A percentile compares a stretch with the other conserved stretches of the same genome.
These are phyloP conservation scores for Epizoanthus ramosus DNA, from an alignment of 92 coral and sea anemone genomes.

Conservation along the genomic window DNA sequence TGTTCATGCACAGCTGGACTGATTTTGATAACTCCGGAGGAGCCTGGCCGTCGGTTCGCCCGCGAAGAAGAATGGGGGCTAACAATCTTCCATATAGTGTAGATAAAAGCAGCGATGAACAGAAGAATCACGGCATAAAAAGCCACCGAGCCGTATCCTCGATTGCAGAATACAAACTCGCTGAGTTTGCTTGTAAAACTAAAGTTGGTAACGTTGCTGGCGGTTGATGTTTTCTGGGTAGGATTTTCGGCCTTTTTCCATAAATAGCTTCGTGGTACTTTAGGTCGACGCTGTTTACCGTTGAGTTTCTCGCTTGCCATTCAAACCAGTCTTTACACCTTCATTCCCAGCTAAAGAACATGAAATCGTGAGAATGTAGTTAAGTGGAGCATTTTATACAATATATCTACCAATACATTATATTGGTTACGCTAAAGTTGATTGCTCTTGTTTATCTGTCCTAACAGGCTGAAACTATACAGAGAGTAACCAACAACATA, in stretches of 20 bases:
- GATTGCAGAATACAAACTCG: slow-evolving; percentile 84
- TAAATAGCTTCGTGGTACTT: slow-evolving; percentile 42
- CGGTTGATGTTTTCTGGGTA: slow-evolving; percentile 21
- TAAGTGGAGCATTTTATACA: not conserved
- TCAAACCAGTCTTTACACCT: not conserved
- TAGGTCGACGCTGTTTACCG: slow-evolving; percentile 24
- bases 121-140: slow-evolving; percentile 84
- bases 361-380: not conserved
- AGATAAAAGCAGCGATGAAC: slow-evolving; percentile 78
- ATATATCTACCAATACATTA: not conserved
- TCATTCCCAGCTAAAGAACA: not conserved
- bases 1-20: slow-evolving; percentile 66
- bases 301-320: slow-evolving; percentile 33
- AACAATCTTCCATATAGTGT: slow-evolving; percentile 93
- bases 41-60: slow-evolving; percentile 74
- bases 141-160: slow-evolving; percentile 90
- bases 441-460: too few relatives aligned
- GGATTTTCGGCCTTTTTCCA: slow-evolving; percentile 34
- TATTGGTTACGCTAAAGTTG: too few relatives aligned
- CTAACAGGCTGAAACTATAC: too few relatives aligned
- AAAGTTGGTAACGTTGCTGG: slow-evolving; percentile 25
- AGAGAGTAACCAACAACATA: too few relatives aligned
- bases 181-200: slow-evolving; percentile 79
- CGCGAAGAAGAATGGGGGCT: slow-evolving; percentile 81
- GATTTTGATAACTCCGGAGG: slow-evolving; percentile 59